phyloP scores from a whole-genome alignment of 2,888 invertebrate species.

The Lasioglossum figueresi region DNA sequence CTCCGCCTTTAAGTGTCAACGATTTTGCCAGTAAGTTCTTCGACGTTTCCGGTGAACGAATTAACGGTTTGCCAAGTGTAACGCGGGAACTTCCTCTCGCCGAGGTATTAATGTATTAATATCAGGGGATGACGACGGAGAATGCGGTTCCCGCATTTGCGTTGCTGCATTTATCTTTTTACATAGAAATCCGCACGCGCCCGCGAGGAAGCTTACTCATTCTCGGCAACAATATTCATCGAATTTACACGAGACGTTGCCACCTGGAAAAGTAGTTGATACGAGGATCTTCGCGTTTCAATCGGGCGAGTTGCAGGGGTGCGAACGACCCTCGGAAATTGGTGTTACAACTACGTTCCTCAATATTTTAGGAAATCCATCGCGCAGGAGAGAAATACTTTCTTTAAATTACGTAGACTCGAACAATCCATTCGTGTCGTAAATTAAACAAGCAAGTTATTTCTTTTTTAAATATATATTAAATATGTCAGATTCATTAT shows the following conservation, averaged over 20 bases:
- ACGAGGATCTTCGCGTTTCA: background rate
- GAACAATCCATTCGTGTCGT: background rate
- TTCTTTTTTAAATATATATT: too few relatives aligned
- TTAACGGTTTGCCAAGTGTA: slow-evolving; percentile 13
- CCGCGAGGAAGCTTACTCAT: background rate
- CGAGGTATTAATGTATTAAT: slow-evolving; percentile 8
- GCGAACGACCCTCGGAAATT: background rate
- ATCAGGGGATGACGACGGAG: background rate
- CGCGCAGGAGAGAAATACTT: background rate
- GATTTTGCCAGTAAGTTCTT: slow-evolving; percentile 25
- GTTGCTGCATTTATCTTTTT: background rate
- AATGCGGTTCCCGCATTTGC: background rate
- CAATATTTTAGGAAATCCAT: background rate
- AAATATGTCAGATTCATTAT: too few relatives aligned
- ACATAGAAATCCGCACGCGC: background rate
- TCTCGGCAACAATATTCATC: background rate
- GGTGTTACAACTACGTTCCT: background rate
- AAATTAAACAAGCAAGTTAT: too few relatives aligned
- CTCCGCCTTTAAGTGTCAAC: slow-evolving; percentile 18
- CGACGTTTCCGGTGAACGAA: slow-evolving; percentile 14
- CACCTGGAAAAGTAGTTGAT: background rate
- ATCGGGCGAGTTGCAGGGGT: background rate
- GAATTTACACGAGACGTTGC: background rate
- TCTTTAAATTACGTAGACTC: background rate
- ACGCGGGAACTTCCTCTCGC: background rate